Base-by-base conservation (phyloP, 2,888 invertebrate genomes). In the Temnothorax ravouxi region DNA sequence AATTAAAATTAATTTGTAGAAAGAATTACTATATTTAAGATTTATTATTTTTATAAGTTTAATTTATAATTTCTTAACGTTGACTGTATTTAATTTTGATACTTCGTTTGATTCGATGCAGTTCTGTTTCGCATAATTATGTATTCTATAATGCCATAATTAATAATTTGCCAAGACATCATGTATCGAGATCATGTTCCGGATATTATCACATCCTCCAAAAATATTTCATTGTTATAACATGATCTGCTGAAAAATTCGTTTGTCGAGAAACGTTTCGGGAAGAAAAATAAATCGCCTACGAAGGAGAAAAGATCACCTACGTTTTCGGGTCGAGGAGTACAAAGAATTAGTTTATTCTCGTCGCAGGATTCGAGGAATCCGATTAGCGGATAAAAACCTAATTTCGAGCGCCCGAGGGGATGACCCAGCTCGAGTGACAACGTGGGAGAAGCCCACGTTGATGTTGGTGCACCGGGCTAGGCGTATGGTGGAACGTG, bases 321-420 rank as follows among this genome's bases (percentile, higher is more conserved):
- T 82, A 52, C 21, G 52, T 44, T 25, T 62, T 52, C n/a, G 41
- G 79, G 66, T 76, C 29, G 34, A 25, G 41, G 18, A 54, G 11
- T 4, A 9, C 25, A 61, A 82, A 56, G 77, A 88, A 88, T 87
- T 76, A 83, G 84, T 87, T 85, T 85, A 89, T 84, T 83, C 61
- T 62, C 44, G 88, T 75, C 81, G 66, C 79, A 84, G 88, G 87
- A 87, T 86, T 87, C 80, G 50, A 74, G 81, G 84, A 89, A 89
- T 87, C 85, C 85, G 89, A 89, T 89, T 89, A 89, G 61, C 88
- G 85, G 85, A 85, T 88, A 87, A 89, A 89, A 88, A 88, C 82
- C 86, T 88, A 89, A 89, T 89, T 87, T 83, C 71, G 52, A 77
- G 77, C 79, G 69, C 47, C 84, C 72, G 81, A 81, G 71, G 67